Evolutionary conservation across 2,113 vertebrate species (phyloP), one percentile per base, ranked within the genome.

Genomic region (Junco hyemalis): DNA sequence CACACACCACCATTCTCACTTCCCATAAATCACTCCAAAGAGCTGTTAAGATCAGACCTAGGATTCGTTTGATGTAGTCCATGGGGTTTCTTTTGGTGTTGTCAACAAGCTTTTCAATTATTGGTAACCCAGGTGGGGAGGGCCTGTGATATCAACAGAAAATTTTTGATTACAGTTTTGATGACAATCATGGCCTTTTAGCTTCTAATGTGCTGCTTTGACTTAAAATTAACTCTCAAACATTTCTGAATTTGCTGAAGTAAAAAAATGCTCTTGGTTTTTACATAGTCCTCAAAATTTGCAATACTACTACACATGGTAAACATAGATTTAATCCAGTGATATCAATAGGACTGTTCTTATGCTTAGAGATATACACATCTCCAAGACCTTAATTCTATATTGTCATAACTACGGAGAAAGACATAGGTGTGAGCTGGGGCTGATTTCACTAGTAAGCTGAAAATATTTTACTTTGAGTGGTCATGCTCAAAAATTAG

Each of bases 11-110:
- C 25, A 19, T 70, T 73, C 42, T 88, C 72, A 80, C 28, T 56
- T 81, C 84, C 50, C 65, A 40, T 44, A 76, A 85, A 79, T 28
- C 42, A 61, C 2, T 24, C 0, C 3, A 57, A 91, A 44, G 40
- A 66, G n/a, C 4, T 0, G 1, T 70, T 47, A 69, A 86, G 33
- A 74, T 64, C n/a, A 48, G 40, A 60, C 12, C 40, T 36, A 1
- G 8, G 20, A 23, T 77, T 78, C 25, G n/a, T 70, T 44, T 0
- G 0, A 31, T 61, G 47, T 0, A 3, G 26, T 50, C 54, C 21
- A 18, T 48, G 50, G 19, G 18, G 56, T 86, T 90, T 73, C 21
- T 71, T 29, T 35, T 20, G 2, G 14, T 57, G 28, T 25, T 77
- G n/a, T 47, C 86, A 94, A 80, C 13, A 63, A 76, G 9, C 6